Evolutionary conservation across 23 tunicate species (phyloP).

Genomic region (Oikopleura dioica): DNA sequence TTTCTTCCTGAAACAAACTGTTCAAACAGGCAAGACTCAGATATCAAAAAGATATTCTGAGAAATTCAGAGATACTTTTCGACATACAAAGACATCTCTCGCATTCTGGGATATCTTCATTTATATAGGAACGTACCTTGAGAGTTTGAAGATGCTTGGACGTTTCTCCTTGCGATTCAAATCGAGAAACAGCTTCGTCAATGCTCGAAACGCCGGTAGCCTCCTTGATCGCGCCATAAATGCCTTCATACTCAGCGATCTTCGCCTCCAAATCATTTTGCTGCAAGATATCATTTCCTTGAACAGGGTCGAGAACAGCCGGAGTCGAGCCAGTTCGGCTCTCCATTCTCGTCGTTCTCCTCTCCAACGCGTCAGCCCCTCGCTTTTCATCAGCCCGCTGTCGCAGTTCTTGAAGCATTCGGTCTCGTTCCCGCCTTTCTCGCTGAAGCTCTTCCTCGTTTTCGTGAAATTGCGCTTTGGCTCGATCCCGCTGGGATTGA

Average conservation of each 20-base stretch:
- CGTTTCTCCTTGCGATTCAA: constrained; percentile 13
- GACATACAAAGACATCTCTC: background rate
- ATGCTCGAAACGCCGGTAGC: background rate
- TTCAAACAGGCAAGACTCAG: too few species aligned
- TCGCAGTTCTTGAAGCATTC: background rate
- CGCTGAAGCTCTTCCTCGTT: background rate
- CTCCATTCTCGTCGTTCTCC: background rate
- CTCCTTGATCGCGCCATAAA: background rate
- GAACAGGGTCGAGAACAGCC: background rate
- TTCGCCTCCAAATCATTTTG: background rate
- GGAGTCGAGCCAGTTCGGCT: constrained; percentile 7
- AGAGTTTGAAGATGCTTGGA: background rate
- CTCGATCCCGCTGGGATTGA: background rate
- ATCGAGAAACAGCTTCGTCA: constrained; percentile 5
- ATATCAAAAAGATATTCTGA: background rate
- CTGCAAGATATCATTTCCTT: too few species aligned
- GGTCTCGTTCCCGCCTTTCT: background rate
- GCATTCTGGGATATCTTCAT: background rate
- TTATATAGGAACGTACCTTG: constrained; percentile 4
- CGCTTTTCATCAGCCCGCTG: constrained; percentile 7
- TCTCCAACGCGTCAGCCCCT: background rate
- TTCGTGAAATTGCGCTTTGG: background rate
- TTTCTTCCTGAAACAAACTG: background rate
- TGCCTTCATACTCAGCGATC: background rate
- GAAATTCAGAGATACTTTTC: background rate